Base-by-base conservation (phyloP, 2,113 vertebrate genomes). In the Okapia johnstoni region DNA sequence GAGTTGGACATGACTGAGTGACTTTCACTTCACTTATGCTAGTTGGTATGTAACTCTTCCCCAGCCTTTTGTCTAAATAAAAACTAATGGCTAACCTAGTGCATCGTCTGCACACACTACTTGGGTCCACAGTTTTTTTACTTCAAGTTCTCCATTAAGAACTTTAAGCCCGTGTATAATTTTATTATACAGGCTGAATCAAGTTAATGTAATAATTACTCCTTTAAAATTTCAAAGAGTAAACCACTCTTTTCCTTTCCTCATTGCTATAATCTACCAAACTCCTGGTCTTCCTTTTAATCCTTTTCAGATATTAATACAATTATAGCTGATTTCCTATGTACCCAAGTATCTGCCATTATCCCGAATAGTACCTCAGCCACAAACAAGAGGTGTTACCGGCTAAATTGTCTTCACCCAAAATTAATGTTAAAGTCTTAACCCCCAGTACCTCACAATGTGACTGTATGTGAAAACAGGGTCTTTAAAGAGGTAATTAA, bases 181-280 rank as follows among this genome's bases (percentile, higher is more conserved):
- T 96, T 95, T 61, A 93, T 95, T 61, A 93, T 73, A 87, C 9
- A 96, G 46, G 70, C 28, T 87, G 19, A 95, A 88, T 81, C 26
- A 92, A 96, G 23, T 93, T 79, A 73, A 92, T 92, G 40, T 84
- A 88, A 88, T 52, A 73, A 92, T 87, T 91, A 88, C 85, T 85
- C 48, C 60, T 86, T 93, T 93, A 61, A 57, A 85, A 66, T 86
- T 94, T 77, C 40, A 73, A 48, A 55, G 28, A 43, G n/a, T 83
- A 77, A 90, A 60, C 7, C 4, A 36, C 6, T 85, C 15, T 94
- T 96, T 77, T 21, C 21, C 6, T 30, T 92, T 92, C 30, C 15
- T 96, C 21, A 80, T 43, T 81, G 16, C 36, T 93, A 55, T 86
- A 28, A 87, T 60, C 54, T 90, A 88, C n/a, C 26, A 95, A 63